Evolutionary conservation across 1,140 invertebrate genomes (phyloP).

Genomic region (Lasaia peninsularis): DNA sequence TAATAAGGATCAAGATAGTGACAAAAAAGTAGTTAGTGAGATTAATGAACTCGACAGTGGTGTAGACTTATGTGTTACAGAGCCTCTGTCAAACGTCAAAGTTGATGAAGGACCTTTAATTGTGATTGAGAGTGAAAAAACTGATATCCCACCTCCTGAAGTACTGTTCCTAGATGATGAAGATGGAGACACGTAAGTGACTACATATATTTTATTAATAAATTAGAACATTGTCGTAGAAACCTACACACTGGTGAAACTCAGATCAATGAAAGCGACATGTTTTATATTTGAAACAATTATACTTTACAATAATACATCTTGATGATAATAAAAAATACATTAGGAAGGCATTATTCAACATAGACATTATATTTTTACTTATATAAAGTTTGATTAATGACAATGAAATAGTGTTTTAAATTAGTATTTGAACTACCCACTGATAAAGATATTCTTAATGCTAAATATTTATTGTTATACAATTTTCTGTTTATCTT

Average conservation of each 20-base stretch:
- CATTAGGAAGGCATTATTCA: too few relatives aligned
- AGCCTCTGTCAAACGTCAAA: conserved; percentile 37
- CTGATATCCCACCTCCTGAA: conserved; percentile 54
- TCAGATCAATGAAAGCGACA: too few relatives aligned
- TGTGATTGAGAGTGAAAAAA: conserved; percentile 24
- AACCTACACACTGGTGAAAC: background rate
- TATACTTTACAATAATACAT: too few relatives aligned
- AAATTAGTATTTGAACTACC: too few relatives aligned
- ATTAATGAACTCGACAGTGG: conserved; percentile 45
- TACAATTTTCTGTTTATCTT: too few relatives aligned
- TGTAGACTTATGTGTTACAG: conserved; percentile 36
- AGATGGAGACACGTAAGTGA: conserved; percentile 85
- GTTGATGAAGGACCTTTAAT: conserved; percentile 35
- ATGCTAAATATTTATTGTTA: too few relatives aligned
- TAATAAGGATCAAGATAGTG: conserved; percentile 29
- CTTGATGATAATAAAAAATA: too few relatives aligned
- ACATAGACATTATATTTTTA: too few relatives aligned
- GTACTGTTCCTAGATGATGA: conserved; percentile 81
- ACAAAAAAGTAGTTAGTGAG: conserved; percentile 56
- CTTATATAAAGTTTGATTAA: too few relatives aligned
- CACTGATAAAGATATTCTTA: too few relatives aligned
- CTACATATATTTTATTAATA: background rate
- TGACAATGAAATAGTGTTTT: too few relatives aligned
- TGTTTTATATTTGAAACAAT: too few relatives aligned
- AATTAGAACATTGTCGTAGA: background rate